Evolutionary conservation across 2,113 vertebrate species (phyloP).

Genomic region (Girardinichthys multiradiatus): DNA sequence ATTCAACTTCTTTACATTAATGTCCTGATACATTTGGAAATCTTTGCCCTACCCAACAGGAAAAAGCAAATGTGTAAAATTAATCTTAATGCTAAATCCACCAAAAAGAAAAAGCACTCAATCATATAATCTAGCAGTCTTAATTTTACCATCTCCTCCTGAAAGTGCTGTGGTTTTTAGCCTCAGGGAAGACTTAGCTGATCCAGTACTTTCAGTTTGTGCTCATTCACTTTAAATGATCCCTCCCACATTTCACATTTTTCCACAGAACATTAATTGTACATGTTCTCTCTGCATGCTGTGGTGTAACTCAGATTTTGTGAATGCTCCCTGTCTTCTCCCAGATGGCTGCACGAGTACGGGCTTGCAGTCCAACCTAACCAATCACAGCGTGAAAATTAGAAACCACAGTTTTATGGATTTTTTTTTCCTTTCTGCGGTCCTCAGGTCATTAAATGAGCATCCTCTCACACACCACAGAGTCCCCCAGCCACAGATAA

Average conservation of each 20-base stretch:
- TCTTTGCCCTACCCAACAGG: conserved; percentile 22
- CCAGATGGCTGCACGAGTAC: conserved; percentile 8
- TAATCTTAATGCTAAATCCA: conserved; percentile 60
- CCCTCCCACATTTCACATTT: conserved; percentile 55
- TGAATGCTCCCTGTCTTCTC: conserved; percentile 19
- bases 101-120: conserved; percentile 57
- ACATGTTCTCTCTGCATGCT: conserved; percentile 32
- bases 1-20: not conserved
- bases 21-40: not conserved
- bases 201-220: conserved; percentile 32
- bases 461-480: conserved; percentile 11
- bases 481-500: not conserved
- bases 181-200: conserved; percentile 58
- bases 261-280: conserved; percentile 37
- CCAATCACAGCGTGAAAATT: conserved; percentile 1
- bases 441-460: conserved; percentile 30
- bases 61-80: conserved; percentile 50
- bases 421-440: not conserved
- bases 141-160: conserved; percentile 43
- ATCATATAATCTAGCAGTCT: conserved; percentile 51
- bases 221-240: conserved; percentile 50
- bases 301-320: conserved; percentile 17
- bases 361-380: not conserved
- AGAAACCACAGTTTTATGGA: not conserved
- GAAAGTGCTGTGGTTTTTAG: conserved; percentile 40